A percentile compares a stretch with the other conserved stretches of the same genome.
Evolutionary conservation across 2,797 vertebrate species (phyloP).

Genomic region (Lagorchestes hirsutus): DNA sequence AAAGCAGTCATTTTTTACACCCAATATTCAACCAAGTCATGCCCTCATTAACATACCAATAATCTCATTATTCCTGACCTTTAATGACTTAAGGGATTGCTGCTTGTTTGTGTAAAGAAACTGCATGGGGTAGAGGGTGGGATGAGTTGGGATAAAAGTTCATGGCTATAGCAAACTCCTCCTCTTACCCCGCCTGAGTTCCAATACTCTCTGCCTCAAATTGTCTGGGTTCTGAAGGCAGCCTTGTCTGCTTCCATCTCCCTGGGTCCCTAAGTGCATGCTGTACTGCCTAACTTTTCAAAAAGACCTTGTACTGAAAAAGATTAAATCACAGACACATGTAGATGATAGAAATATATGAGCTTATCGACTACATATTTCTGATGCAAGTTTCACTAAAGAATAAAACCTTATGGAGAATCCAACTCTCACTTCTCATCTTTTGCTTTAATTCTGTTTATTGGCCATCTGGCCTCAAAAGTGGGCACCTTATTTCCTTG

Average conservation of each 20-base stretch:
- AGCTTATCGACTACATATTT: neutral
- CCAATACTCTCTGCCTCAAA: neutral
- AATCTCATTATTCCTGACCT: neutral
- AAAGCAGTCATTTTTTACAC: neutral
- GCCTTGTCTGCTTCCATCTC: neutral
- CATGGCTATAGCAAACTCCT: neutral
- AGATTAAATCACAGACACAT: neutral
- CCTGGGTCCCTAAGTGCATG: neutral
- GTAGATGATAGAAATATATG: neutral
- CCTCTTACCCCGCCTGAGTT: neutral
- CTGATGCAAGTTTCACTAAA: neutral
- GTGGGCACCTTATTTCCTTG: neutral
- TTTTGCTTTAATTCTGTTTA: neutral
- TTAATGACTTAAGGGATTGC: neutral
- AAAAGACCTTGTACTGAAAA: neutral
- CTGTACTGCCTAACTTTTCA: neutral
- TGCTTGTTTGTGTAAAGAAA: neutral
- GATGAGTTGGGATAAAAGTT: neutral
- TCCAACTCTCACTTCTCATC: neutral
- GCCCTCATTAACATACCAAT: neutral
- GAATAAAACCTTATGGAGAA: neutral
- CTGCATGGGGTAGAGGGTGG: neutral
- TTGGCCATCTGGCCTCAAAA: neutral
- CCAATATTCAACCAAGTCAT: neutral
- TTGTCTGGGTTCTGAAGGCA: neutral